A percentile compares a stretch with the other conserved stretches of the same genome.
phyloP scores from a whole-genome alignment of 2,888 invertebrate genomes.

The Hydrotaea cyrtoneurina region DNA sequence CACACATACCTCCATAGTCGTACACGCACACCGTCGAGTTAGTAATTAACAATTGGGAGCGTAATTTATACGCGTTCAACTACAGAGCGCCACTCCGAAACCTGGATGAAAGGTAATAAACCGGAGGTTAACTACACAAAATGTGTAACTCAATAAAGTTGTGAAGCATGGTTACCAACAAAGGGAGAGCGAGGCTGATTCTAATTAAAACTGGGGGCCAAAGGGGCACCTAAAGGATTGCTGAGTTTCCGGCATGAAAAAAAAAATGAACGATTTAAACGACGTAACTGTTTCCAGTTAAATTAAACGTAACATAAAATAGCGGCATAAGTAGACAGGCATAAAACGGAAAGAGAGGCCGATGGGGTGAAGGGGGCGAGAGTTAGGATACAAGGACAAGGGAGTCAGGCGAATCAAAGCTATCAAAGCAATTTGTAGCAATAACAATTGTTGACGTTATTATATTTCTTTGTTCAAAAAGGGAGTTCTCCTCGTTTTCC shows the following conservation, averaged over 20 bases:
- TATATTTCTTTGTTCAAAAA: conserved; percentile 56
- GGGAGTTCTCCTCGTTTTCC: conserved; percentile 2
- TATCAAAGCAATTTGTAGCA: conserved; percentile 66
- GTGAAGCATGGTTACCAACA: background rate
- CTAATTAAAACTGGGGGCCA: conserved; percentile 17
- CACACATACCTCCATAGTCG: conserved; percentile 40
- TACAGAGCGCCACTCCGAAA: background rate
- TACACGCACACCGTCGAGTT: conserved; percentile 58
- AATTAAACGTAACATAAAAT: conserved; percentile 31
- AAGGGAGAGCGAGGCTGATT: background rate
- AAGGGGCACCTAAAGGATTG: background rate
- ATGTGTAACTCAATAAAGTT: conserved; percentile 29
- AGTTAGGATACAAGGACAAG: background rate
- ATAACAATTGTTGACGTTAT: conserved; percentile 65
- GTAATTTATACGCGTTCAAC: conserved; percentile 72
- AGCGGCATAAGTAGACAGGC: background rate
- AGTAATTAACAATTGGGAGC: conserved; percentile 77
- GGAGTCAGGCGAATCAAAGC: conserved; percentile 21
- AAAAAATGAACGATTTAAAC: conserved; percentile 14
- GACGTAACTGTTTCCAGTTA: conserved; percentile 27
- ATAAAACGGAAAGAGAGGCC: background rate
- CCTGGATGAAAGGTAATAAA: conserved; percentile 39
- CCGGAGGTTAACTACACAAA: conserved; percentile 41
- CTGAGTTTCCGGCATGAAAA: background rate
- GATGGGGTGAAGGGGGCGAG: background rate